phyloP scores from a whole-genome alignment of 2,113 vertebrate species.

The Uria aalge region DNA sequence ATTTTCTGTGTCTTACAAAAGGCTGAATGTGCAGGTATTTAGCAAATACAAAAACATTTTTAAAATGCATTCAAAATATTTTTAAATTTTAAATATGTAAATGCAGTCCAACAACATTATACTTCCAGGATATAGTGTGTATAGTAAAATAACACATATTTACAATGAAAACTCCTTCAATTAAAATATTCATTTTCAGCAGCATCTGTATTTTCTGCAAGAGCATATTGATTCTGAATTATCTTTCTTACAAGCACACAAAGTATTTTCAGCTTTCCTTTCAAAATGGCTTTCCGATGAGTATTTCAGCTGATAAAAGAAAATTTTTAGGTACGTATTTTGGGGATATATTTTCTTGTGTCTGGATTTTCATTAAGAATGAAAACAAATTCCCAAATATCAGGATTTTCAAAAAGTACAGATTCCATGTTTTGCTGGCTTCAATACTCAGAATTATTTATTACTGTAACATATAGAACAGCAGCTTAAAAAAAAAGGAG shows the following conservation, averaged over 20 bases:
- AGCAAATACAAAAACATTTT: not conserved
- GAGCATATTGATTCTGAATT: not conserved
- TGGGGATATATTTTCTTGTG: not conserved
- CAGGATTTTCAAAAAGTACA: not conserved
- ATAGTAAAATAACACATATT: not conserved
- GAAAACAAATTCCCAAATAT: not conserved
- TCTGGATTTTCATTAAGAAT: not conserved
- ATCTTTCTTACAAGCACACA: not conserved
- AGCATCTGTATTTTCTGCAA: not conserved
- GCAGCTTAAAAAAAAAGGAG: not conserved
- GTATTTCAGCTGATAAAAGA: not conserved
- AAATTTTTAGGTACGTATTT: not conserved
- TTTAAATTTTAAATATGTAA: not conserved
- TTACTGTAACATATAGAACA: not conserved
- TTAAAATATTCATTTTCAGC: not conserved
- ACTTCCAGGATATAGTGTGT: not conserved
- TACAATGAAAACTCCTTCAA: not conserved
- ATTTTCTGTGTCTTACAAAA: not conserved
- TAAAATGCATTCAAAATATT: not conserved
- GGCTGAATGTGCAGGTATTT: not conserved
- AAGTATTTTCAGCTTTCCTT: not conserved
- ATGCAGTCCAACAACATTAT: not conserved
- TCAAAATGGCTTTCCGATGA: not conserved
- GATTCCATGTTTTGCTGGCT: not conserved
- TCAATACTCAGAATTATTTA: not conserved